Evolutionary conservation across 2,797 vertebrate species (phyloP), one percentile per base, ranked within the genome.

Genomic region (Anguilla pacifica): DNA sequence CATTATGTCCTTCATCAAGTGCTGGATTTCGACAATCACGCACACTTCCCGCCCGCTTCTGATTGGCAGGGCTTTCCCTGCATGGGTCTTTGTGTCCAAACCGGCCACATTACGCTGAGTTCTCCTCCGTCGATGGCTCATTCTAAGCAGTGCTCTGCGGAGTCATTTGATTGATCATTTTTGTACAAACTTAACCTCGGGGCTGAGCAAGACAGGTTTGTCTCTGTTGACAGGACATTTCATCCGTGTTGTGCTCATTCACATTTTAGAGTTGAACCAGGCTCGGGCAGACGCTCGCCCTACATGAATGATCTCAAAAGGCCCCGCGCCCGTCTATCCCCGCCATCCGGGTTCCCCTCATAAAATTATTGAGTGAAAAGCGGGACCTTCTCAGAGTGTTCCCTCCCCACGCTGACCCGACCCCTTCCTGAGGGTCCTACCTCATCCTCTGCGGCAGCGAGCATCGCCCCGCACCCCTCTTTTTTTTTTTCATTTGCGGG

Each of bases 71-170:
- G 92, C 91, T 92, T 92, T 92, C 90, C 88, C 92, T 25, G 61
- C 0, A 67, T n/a, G 6, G 22, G 93, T 94, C 94, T 96, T 96
- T 95, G 96, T 95, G 96, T 93, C 39, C 93, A 95, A 96, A 96
- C 6, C 96, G 96, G 95, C 96, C 95, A 96, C 95, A 96, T 97
- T 97, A 94, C 93, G 95, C 93, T 92, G 93, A 94, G 93, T 92
- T 88, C 87, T 79, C 87, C 84, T 92, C 59, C 86, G 74, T 87
- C 93, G 89, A 91, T 93, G 91, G 88, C 91, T 90, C 90, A 92
- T 93, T 94, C 93, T 91, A 93, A 88, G 94, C 95, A 91, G 85
- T 87, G 91, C 92, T 93, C 92, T 92, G 94, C 94, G 2, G 17
- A 95, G 89, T 96, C 96, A 96, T 96, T 96, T 96, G 96, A 96